Evolutionary conservation across 92 coral and sea anemone genomes (phyloP).

Genomic region (Galaxea fascicularis): DNA sequence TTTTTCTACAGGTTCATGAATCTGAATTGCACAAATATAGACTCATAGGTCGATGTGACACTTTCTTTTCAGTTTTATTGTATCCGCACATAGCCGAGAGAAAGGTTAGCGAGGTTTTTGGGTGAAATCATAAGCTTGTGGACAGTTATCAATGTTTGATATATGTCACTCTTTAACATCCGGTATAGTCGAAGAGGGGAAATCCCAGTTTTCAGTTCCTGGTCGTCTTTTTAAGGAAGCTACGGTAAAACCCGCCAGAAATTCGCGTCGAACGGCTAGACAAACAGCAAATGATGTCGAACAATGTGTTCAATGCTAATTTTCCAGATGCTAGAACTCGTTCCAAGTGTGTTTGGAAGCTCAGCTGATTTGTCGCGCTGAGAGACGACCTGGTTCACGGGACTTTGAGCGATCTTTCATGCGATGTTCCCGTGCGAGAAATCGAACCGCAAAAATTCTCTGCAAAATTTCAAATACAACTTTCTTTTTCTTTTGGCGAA

Average conservation of each 20-base stretch:
- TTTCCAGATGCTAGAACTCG: neutral
- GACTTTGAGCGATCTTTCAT: constrained; percentile 10
- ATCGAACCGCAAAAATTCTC: neutral
- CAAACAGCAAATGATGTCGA: neutral
- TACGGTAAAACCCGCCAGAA: neutral
- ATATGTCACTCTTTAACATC: neutral
- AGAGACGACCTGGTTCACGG: neutral
- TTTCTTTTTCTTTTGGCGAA: neutral
- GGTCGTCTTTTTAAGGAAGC: neutral
- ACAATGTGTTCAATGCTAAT: too few species aligned
- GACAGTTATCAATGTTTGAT: too few species aligned
- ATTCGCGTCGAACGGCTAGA: neutral
- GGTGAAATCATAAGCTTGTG: too few species aligned
- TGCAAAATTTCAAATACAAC: neutral
- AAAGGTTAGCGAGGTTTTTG: too few species aligned
- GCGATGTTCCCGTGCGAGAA: neutral
- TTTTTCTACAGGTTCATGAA: neutral
- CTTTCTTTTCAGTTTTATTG: too few species aligned
- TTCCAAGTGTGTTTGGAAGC: neutral
- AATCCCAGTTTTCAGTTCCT: constrained; percentile 2
- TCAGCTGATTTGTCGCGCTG: constrained; percentile 10
- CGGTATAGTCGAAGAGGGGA: constrained; percentile 47
- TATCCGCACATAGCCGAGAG: too few species aligned
- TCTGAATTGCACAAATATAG: too few species aligned
- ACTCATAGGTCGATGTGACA: too few species aligned